Evolutionary conservation across 2,888 invertebrate species (phyloP).

Genomic region (Diabrotica balteata): DNA sequence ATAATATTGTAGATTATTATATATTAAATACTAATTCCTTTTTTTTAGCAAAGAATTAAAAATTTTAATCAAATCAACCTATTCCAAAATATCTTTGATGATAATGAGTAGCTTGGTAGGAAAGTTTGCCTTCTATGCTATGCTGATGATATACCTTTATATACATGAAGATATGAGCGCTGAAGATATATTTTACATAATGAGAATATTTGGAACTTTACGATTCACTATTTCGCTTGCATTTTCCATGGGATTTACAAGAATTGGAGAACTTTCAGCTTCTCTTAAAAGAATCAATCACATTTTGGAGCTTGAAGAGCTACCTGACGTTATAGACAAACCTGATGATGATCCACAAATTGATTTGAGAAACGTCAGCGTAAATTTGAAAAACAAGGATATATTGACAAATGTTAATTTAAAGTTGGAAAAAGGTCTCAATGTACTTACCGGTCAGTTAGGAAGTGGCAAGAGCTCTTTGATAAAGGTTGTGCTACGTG

Average conservation of each 20-base stretch:
- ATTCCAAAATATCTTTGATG: conserved; percentile 47
- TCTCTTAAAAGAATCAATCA: conserved; percentile 42
- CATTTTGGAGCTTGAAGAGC: conserved; percentile 59
- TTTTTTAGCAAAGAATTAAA: conserved; percentile 47
- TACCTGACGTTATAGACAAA: conserved; percentile 37
- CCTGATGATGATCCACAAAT: conserved; percentile 45
- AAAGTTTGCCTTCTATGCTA: conserved; percentile 45
- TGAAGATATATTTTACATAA: conserved; percentile 46
- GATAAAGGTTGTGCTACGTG: conserved; percentile 58
- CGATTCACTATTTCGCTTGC: conserved; percentile 39
- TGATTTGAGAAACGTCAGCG: conserved; percentile 42
- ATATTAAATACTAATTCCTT: background rate
- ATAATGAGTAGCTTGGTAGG: conserved; percentile 47
- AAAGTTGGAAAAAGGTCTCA: conserved; percentile 58
- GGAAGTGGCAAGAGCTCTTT: conserved; percentile 70
- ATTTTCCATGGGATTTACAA: conserved; percentile 43
- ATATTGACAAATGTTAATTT: conserved; percentile 60
- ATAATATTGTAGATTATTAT: too few species aligned
- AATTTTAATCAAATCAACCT: conserved; percentile 39
- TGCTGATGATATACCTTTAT: conserved; percentile 47
- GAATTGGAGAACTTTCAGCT: conserved; percentile 46
- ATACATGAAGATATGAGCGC: conserved; percentile 41
- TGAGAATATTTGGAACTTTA: conserved; percentile 41
- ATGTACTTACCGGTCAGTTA: conserved; percentile 70
- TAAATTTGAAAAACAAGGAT: conserved; percentile 44